phyloP scores from a whole-genome alignment of 2,888 invertebrate genomes.

The Sphecodes monilicornis region DNA sequence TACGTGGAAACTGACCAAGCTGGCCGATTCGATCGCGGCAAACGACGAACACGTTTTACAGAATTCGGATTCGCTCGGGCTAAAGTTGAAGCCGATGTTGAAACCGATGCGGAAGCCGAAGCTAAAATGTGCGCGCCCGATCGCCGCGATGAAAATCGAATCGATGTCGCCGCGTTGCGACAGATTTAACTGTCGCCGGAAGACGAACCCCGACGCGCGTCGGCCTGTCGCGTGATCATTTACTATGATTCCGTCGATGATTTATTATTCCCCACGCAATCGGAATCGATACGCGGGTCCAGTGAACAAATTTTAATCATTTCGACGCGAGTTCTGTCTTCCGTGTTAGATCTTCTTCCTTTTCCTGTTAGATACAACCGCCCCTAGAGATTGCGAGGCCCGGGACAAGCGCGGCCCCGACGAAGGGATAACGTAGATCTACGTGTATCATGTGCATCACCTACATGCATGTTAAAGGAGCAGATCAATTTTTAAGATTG shows the following conservation, averaged over 20 bases:
- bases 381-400: too few relatives aligned
- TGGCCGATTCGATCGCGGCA: constrained; percentile 36
- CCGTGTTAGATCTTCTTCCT: not conserved
- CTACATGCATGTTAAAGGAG: too few relatives aligned
- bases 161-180: constrained; percentile 37
- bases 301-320: not conserved
- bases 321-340: not conserved
- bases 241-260: not conserved
- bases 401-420: too few relatives aligned
- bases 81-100: constrained; percentile 16
- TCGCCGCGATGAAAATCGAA: constrained; percentile 50
- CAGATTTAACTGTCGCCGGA: constrained; percentile 33
- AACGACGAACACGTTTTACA: constrained; percentile 46
- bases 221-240: constrained; percentile 14
- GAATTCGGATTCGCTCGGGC: constrained; percentile 24
- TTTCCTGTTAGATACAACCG: too few relatives aligned
- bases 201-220: constrained; percentile 27
- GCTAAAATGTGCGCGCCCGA: constrained; percentile 10
- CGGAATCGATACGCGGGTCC: not conserved
- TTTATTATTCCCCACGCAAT: not conserved
- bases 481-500: too few relatives aligned
- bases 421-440: too few relatives aligned
- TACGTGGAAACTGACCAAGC: constrained; percentile 36
- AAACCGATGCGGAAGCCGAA: not conserved
- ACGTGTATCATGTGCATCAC: too few relatives aligned